A percentile compares a stretch with the other conserved stretches of the same genome.
These are phyloP conservation scores for Oryzias javanicus DNA, from an alignment of 2,113 vertebrate species.

Conservation along the genomic window DNA sequence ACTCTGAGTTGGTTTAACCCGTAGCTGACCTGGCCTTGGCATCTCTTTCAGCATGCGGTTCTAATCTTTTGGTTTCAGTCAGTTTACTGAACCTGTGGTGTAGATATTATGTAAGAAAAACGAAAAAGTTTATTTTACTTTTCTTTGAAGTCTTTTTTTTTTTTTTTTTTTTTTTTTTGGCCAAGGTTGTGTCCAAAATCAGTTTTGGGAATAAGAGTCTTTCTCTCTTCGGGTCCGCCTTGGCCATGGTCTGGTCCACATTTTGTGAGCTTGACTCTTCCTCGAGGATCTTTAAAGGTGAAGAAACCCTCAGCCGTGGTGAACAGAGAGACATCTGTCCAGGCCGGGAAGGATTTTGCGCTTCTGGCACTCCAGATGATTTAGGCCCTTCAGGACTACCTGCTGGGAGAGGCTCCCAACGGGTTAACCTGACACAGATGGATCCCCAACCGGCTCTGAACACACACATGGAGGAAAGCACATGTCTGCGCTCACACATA, in stretches of 20 bases:
- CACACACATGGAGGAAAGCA: slow-evolving; percentile 54
- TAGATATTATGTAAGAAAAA: too few species aligned
- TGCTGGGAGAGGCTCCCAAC: slow-evolving; percentile 85
- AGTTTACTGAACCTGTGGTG: too few species aligned
- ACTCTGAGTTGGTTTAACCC: too few species aligned
- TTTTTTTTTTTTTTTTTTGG: background rate
- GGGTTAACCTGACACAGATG: slow-evolving; percentile 83
- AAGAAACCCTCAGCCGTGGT: slow-evolving; percentile 39
- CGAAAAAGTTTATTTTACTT: too few species aligned
- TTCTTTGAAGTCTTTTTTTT: too few species aligned
- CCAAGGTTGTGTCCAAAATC: background rate
- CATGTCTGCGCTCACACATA: slow-evolving; percentile 27
- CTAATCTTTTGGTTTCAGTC: too few species aligned
- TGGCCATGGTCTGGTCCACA: slow-evolving; percentile 62
- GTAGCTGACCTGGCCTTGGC: slow-evolving; percentile 47
- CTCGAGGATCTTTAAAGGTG: slow-evolving; percentile 57
- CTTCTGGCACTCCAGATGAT: slow-evolving; percentile 90
- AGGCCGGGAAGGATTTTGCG: slow-evolving; percentile 91
- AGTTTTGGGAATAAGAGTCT: background rate
- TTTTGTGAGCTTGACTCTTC: slow-evolving; percentile 43
- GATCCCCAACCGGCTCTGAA: slow-evolving; percentile 63
- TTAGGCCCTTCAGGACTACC: slow-evolving; percentile 85
- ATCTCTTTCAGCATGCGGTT: slow-evolving; percentile 14
- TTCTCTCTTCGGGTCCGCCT: slow-evolving; percentile 4
- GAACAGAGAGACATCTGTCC: slow-evolving; percentile 81